Evolutionary conservation across 2,888 invertebrate species (phyloP), one percentile per base, ranked within the genome.

Genomic region (Choristoneura rosaceana): DNA sequence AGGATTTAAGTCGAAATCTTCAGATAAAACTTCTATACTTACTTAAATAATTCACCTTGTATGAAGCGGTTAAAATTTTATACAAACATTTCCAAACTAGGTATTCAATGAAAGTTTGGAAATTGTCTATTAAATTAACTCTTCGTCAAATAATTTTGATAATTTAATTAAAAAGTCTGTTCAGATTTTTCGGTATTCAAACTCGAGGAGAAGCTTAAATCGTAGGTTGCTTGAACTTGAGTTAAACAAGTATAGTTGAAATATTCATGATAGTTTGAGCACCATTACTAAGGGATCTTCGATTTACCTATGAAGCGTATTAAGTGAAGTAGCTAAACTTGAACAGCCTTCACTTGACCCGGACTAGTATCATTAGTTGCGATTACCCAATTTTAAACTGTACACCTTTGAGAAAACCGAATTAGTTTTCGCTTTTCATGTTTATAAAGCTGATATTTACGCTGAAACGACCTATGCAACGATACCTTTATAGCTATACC

Each of bases 291-390:
- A 45, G 45, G 62, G 45, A 33, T 45, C 62, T 62, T 62, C 45
- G 62, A 33, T 14, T 62, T 62, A 43, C 41, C 55, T 65, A 17
- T 25, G 17, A 15, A 55, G 41, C 55, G 52, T 41, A 52, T 52
- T 65, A 66, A 55, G 17, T 41, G 66, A 25, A 69, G 50, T 62
- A 52, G 12, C n/a, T 25, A 25, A 61, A 68, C 59, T 64, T 64
- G 25, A 41, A n/a, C 33, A 50, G 17, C 64, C 38, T 65, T 66
- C 66, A 4, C 55, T 9, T 17, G 47, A 33, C 34, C 63, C 34
- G 17, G 25, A 55, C 55, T 14, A 66, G 66, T 25, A n/a, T 41
- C 41, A 66, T 66, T 66, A 58, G 43, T 25, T 58, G 43, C 43
- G 33, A 55, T 17, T n/a, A 9, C 1, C 43, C 55, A 65, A 15